Conservation (phyloP, 1,140 invertebrate species). For the Drosophila murphyi region DNA sequence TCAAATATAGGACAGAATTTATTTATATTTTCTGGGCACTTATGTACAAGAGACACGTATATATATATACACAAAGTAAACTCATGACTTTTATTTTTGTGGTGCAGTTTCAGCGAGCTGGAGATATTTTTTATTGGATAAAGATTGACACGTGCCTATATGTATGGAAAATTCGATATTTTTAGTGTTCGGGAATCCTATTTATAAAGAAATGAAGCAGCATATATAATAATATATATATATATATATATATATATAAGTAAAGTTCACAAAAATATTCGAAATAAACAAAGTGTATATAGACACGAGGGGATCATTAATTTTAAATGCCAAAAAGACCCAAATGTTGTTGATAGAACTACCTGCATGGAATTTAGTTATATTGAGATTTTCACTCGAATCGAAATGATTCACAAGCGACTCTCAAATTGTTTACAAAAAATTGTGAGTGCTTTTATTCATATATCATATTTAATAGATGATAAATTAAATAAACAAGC, state of each 20-base stretch:
- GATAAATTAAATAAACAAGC: constrained; percentile 35
- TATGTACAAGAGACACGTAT: constrained; percentile 13
- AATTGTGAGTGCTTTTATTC: constrained; percentile 10
- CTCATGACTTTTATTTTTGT: neutral
- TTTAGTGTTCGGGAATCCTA: constrained; percentile 35
- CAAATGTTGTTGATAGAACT: constrained; percentile 34
- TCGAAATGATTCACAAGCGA: constrained; percentile 9
- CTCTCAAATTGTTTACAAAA: neutral
- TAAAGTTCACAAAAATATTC: constrained; percentile 30
- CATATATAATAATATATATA: constrained; percentile 1
- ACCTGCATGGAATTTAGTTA: constrained; percentile 38
- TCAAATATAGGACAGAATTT: constrained; percentile 76
- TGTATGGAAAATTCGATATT: constrained; percentile 47
- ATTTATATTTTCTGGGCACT: constrained; percentile 36
- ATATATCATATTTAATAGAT: constrained; percentile 26
- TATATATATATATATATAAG: constrained; percentile 3
- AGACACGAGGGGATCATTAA: constrained; percentile 31
- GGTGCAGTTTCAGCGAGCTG: constrained; percentile 34
- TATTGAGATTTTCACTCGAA: constrained; percentile 15
- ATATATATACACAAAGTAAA: constrained; percentile 37
- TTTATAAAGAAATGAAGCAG: constrained; percentile 20
- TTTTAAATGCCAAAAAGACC: constrained; percentile 22
- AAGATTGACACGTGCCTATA: constrained; percentile 48
- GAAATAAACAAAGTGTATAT: constrained; percentile 12
- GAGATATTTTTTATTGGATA: constrained; percentile 34